phyloP scores from a whole-genome alignment of 2,113 vertebrate genomes.

The Oryctolagus cuniculus region DNA sequence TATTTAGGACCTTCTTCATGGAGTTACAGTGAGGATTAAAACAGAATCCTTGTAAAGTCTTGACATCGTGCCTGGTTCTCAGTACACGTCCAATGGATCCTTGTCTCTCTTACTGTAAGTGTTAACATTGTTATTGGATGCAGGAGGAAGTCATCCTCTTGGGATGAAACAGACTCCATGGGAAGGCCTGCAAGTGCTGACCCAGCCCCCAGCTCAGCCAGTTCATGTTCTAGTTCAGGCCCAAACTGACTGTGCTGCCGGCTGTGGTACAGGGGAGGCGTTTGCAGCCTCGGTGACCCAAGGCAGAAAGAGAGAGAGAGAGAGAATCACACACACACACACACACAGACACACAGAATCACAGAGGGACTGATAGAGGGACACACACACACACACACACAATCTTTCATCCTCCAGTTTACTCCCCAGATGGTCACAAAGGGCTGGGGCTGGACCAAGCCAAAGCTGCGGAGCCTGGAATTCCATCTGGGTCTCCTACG shows the following conservation, averaged over 20 bases:
- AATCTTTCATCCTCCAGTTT: no score
- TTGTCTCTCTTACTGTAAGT: fast-evolving
- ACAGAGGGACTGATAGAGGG: no score
- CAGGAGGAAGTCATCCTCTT: fast-evolving
- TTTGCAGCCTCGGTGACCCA: background rate
- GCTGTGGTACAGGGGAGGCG: background rate
- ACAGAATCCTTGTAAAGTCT: background rate
- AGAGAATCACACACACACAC: no score
- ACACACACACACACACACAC: no score
- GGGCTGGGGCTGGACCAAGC: no score
- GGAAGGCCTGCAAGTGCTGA: fast-evolving
- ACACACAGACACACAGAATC: no score
- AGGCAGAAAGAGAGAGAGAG: no score
- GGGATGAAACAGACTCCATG: background rate
- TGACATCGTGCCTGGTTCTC: background rate
- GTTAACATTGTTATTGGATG: background rate
- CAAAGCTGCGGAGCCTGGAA: no score
- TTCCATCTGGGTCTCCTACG: no score
- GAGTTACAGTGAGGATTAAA: background rate
- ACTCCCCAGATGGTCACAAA: no score
- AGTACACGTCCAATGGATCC: background rate
- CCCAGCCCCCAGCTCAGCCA: background rate
- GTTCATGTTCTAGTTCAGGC: no score
- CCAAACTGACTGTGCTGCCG: background rate
- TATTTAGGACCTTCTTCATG: background rate